Evolutionary conservation across 2,888 invertebrate genomes (phyloP).

Genomic region (Myathropa florea): DNA sequence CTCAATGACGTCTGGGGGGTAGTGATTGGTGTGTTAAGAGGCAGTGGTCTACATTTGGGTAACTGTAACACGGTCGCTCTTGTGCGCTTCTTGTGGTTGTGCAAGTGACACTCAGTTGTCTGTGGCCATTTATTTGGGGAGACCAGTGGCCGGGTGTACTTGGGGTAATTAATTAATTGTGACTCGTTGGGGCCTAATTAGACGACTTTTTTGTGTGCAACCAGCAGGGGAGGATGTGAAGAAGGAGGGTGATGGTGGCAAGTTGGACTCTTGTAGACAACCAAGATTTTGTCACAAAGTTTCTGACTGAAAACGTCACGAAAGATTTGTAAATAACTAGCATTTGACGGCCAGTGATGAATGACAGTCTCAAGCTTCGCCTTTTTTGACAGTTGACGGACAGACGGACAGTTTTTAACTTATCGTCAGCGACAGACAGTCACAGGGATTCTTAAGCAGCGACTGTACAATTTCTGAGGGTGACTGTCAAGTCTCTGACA

Average conservation of each 20-base stretch:
- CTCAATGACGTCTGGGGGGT: background rate
- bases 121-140: constrained; percentile 20
- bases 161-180: constrained; percentile 33
- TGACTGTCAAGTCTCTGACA: no score
- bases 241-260: background rate
- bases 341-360: no score
- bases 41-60: background rate
- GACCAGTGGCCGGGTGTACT: background rate
- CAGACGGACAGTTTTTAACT: no score
- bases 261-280: no score
- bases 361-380: no score
- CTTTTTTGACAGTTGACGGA: no score
- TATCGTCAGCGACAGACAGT: no score
- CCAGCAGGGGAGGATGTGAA: background rate
- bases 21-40: background rate
- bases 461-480: no score
- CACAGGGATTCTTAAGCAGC: no score
- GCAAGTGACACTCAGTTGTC: constrained; percentile 37
- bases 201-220: background rate
- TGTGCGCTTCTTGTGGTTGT: constrained; percentile 22
- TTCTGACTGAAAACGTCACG: no score
- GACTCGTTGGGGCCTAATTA: background rate
- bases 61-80: constrained; percentile 25
- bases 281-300: no score
- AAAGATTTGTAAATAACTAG: no score